Base-by-base conservation (phyloP, 2,797 vertebrate species). In the Tamandua tetradactyla region DNA sequence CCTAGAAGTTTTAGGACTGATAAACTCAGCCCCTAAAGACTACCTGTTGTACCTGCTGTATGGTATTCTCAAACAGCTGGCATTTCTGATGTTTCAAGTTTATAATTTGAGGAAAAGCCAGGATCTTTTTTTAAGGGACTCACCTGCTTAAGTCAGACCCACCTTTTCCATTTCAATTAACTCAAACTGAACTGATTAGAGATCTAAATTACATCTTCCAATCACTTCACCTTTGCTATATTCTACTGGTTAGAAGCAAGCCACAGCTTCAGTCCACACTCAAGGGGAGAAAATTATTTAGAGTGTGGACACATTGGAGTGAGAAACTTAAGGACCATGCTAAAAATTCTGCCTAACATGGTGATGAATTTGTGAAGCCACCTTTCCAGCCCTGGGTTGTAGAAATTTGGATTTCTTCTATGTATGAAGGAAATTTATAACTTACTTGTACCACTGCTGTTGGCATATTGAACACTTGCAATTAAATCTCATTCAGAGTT, bases 1-100 rank as follows among this genome's bases (percentile, higher is more conserved):
- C 66, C 30, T 61, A 72, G 40, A 14, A 37, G 42, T 1, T 74
- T 35, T 17, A 66, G 49, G 20, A 74, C 30, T 7, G 11, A 78
- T 47, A 42, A 0, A 3, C 23, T 81, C 30, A 42, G 11, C 12
- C 30, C 1, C 1, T 15, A 20, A 3, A 42, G 7, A 30, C 4
- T 6, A 0, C 78, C 35, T 2, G 0, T 13, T 22, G 4, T 66
- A 2, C 32, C 27, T 25, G 11, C 17, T 20, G n/a, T 32, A 30
- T 37, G 18, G 10, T 18, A 14, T 69, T 81, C 32, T 40, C 25
- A 23, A 59, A 10, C 40, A 59, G 10, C 6, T 14, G 57, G 14
- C 7, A 32, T 47, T 17, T 89, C 27, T 89, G 11, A 44, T 59
- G 13, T 15, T 61, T 89, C 23, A 59, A 49, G 14, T n/a, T 0